A percentile compares a stretch with the other conserved stretches of the same genome.
These are phyloP conservation scores for Castor canadensis DNA, from an alignment of 2,113 vertebrate species.

Conservation along the genomic window DNA sequence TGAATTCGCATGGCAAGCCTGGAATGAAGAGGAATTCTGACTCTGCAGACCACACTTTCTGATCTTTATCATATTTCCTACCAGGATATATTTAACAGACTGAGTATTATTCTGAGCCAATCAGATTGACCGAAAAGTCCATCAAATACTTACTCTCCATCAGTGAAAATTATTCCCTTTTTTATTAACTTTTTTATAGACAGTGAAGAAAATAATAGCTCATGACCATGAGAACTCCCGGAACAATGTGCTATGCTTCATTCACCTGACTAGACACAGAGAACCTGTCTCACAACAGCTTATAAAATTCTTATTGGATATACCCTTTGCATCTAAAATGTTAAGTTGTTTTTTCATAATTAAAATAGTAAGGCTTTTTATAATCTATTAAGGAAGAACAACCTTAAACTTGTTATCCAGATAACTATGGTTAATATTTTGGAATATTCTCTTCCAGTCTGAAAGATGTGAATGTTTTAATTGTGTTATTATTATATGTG, in stretches of 20 bases:
- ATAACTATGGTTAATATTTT: background rate
- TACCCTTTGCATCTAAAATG: background rate
- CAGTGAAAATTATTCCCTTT: background rate
- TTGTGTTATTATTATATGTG: background rate
- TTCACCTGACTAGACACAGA: background rate
- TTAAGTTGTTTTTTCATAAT: background rate
- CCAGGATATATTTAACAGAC: background rate
- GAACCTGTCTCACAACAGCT: background rate
- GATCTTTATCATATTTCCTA: background rate
- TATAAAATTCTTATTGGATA: background rate
- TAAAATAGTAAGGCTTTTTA: constrained; percentile 8
- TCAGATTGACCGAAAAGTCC: background rate
- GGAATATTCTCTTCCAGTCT: background rate
- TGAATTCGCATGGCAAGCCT: background rate
- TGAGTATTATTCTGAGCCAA: background rate
- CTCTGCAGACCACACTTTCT: background rate
- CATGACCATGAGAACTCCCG: background rate
- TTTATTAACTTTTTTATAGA: background rate
- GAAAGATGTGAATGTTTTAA: background rate
- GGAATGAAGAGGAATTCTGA: background rate
- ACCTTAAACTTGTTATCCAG: background rate
- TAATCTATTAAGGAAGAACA: background rate
- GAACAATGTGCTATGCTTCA: background rate
- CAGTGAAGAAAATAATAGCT: background rate
- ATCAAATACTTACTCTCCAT: background rate